A percentile compares a stretch with the other conserved stretches of the same genome.
Evolutionary conservation across 1,140 invertebrate genomes (phyloP).

Genomic region (Brachionus rotundiformis): DNA sequence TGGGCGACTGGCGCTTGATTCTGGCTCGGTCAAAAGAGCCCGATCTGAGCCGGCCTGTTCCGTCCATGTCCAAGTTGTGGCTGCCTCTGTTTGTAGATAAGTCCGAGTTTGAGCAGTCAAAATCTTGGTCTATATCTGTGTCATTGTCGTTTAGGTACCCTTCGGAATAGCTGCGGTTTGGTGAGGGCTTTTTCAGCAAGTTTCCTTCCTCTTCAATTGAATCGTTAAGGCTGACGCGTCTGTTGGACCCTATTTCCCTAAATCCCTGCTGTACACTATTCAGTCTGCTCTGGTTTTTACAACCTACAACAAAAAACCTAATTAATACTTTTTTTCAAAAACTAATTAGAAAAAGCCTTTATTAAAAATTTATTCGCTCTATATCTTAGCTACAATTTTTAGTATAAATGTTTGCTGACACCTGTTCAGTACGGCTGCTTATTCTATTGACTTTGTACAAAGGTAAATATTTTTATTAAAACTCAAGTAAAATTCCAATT

Average conservation of each 20-base stretch:
- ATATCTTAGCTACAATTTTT: no score
- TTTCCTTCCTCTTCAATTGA: constrained; percentile 19
- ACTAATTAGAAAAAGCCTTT: neutral
- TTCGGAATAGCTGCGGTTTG: constrained; percentile 23
- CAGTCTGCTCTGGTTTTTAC: neutral
- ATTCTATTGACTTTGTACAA: neutral
- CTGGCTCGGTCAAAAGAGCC: neutral
- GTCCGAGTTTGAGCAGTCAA: neutral
- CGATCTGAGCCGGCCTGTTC: neutral
- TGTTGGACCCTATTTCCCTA: neutral
- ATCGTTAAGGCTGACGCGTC: constrained; percentile 12
- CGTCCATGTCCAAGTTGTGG: neutral
- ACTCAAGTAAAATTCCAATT: no score
- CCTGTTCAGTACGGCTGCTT: neutral
- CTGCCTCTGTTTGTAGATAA: neutral
- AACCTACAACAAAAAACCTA: neutral
- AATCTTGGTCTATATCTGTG: constrained; percentile 25
- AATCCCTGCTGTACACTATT: neutral
- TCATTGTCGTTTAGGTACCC: constrained; percentile 9
- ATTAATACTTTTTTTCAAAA: neutral
- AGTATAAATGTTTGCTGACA: no score
- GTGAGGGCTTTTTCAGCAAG: neutral
- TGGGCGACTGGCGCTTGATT: neutral
- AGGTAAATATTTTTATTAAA: neutral
- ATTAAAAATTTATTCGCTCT: neutral